Evolutionary conservation across 2,888 invertebrate species (phyloP).

Genomic region (Eueremaeus valkanovi): DNA sequence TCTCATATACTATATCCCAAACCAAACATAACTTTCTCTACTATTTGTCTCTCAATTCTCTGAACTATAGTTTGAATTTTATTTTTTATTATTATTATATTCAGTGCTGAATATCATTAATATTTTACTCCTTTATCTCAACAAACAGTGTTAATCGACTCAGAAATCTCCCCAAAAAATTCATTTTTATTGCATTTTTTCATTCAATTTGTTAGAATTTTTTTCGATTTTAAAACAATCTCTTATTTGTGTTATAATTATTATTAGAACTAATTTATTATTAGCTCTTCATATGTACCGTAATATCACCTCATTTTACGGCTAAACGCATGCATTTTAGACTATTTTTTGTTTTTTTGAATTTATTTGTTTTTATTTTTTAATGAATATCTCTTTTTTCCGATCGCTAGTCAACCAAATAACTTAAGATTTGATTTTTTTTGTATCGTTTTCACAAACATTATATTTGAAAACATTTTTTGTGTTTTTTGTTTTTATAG

Average conservation of each 20-base stretch:
- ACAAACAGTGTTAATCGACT: too few species aligned
- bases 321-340: not conserved
- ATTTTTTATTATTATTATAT: not conserved
- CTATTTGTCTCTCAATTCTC: not conserved
- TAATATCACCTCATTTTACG: not conserved
- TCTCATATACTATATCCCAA: not conserved
- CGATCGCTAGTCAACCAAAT: not conserved
- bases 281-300: not conserved
- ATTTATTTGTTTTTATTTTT: not conserved
- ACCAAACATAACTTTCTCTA: not conserved
- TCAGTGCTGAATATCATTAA: too few species aligned
- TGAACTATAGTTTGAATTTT: not conserved
- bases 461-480: not conserved
- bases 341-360: not conserved
- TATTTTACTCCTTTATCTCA: too few species aligned
- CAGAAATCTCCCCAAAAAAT: too few species aligned
- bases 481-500: not conserved
- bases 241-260: too few species aligned
- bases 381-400: too few species aligned
- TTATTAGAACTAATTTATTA: too few species aligned
- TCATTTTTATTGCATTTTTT: not conserved
- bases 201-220: too few species aligned
- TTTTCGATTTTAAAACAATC: too few species aligned
- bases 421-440: not conserved
- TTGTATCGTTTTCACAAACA: not conserved